Percentiles rank a stretch among this genome's conserved stretches.
Conservation (phyloP, 2,888 invertebrate species). For the Macaria liturata region DNA sequence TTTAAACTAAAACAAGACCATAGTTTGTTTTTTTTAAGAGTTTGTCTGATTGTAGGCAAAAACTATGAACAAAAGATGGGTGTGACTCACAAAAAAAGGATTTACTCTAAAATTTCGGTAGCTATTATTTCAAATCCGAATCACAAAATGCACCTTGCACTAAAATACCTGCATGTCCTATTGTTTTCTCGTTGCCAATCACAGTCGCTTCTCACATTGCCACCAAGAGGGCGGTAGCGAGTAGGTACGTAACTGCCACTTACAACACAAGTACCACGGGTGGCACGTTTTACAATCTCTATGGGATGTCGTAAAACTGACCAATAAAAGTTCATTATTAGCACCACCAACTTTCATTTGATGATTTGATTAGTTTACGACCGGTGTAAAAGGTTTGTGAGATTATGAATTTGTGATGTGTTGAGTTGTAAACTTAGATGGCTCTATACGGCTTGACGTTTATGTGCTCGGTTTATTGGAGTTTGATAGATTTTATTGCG, state of each 20-base stretch:
- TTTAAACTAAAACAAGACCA: too few relatives aligned
- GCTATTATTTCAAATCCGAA: too few relatives aligned
- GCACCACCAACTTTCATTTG: conserved; percentile 79
- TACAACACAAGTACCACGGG: conserved; percentile 35
- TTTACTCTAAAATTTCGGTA: too few relatives aligned
- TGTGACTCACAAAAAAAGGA: too few relatives aligned
- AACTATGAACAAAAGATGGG: too few relatives aligned
- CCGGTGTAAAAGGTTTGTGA: conserved; percentile 60
- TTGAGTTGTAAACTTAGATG: conserved; percentile 25
- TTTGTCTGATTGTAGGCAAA: too few relatives aligned
- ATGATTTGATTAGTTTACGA: conserved; percentile 79
- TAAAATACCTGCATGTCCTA: too few relatives aligned
- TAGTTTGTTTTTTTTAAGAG: too few relatives aligned
- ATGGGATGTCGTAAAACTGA: conserved; percentile 79
- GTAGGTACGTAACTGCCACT: conserved; percentile 47
- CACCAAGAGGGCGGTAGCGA: conserved; percentile 42
- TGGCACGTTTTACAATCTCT: conserved; percentile 64
- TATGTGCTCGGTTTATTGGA: conserved; percentile 27
- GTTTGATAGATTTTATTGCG: conserved; percentile 22
- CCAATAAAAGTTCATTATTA: conserved; percentile 84
- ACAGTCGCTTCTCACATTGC: conserved; percentile 37
- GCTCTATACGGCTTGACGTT: conserved; percentile 20
- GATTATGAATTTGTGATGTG: conserved; percentile 42
- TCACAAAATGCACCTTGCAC: too few relatives aligned
- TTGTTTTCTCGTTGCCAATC: conserved; percentile 43